phyloP scores from a whole-genome alignment of 2,797 vertebrate genomes.

The Melanotaenia parkinsoni region DNA sequence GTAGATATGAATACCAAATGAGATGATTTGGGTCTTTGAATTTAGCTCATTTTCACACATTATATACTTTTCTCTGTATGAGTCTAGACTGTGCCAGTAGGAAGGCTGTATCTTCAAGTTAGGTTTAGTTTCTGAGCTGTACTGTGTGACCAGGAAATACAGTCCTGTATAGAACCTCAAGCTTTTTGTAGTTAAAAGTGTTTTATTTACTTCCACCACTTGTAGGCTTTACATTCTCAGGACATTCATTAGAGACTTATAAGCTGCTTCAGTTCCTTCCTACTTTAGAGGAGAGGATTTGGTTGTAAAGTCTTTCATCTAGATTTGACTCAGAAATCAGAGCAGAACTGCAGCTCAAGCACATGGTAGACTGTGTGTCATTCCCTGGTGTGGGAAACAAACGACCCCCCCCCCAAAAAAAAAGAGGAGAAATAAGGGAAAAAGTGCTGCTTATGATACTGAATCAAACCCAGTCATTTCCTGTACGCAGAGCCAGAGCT shows the following conservation, averaged over 20 bases:
- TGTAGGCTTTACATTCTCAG: constrained; percentile 24
- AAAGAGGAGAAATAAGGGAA: constrained; percentile 64
- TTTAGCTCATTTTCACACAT: not conserved
- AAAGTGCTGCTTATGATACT: constrained; percentile 81
- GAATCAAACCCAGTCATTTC: constrained; percentile 89
- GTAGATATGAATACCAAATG: constrained; percentile 33
- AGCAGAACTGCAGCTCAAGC: constrained; percentile 32
- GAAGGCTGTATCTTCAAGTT: constrained; percentile 25
- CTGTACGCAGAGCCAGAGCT: constrained; percentile 76
- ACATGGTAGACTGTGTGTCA: constrained; percentile 60
- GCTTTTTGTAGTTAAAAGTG: not conserved
- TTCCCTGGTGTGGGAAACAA: constrained; percentile 60
- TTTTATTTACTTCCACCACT: constrained; percentile 12
- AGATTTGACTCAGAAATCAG: constrained; percentile 37
- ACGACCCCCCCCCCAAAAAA: constrained; percentile 6
- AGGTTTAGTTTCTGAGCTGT: constrained; percentile 30
- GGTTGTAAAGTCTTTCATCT: constrained; percentile 41
- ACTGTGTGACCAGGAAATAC: constrained; percentile 17
- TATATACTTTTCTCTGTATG: not conserved
- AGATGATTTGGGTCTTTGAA: constrained; percentile 8
- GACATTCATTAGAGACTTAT: constrained; percentile 21
- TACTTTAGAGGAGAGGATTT: constrained; percentile 46
- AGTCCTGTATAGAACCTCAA: constrained; percentile 4
- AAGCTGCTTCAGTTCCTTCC: constrained; percentile 27
- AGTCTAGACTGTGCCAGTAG: constrained; percentile 13